Evolutionary conservation across 2,113 vertebrate species (phyloP).

Genomic region (Halichoerus grypus): DNA sequence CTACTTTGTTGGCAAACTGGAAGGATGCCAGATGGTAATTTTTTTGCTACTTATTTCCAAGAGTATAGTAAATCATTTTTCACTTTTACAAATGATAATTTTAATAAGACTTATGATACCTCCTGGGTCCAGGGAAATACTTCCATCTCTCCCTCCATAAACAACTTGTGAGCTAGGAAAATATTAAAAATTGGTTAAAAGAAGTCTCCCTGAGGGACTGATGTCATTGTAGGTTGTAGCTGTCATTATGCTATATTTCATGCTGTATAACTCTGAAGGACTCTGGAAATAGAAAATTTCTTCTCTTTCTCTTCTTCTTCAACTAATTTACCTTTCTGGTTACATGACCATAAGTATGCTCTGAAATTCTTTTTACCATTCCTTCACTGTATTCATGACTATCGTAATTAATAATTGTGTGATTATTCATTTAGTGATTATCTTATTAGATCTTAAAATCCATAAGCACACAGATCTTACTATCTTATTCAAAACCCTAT

Average conservation of each 20-base stretch:
- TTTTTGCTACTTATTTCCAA: constrained; percentile 66
- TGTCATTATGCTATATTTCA: background rate
- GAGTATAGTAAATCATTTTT: constrained; percentile 64
- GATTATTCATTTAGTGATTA: background rate
- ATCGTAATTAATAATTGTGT: background rate
- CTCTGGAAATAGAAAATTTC: background rate
- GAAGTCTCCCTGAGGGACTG: background rate
- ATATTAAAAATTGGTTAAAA: background rate
- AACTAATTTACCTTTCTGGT: too few species aligned
- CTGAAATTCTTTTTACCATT: background rate
- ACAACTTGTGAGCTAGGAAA: constrained; percentile 18
- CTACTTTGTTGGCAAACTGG: constrained; percentile 46
- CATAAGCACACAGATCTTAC: background rate
- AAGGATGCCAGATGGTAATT: constrained; percentile 52
- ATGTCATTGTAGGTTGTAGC: background rate
- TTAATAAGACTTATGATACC: constrained; percentile 52
- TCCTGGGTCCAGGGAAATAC: constrained; percentile 6
- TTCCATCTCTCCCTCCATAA: constrained; percentile 8
- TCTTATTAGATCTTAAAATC: constrained; percentile 28
- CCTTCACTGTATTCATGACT: background rate
- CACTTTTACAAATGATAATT: constrained; percentile 61
- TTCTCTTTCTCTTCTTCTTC: background rate
- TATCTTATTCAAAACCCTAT: background rate
- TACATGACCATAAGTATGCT: background rate
- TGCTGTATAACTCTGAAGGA: background rate